phyloP scores from a whole-genome alignment of 2,113 vertebrate genomes.

The Fukomys damarensis region DNA sequence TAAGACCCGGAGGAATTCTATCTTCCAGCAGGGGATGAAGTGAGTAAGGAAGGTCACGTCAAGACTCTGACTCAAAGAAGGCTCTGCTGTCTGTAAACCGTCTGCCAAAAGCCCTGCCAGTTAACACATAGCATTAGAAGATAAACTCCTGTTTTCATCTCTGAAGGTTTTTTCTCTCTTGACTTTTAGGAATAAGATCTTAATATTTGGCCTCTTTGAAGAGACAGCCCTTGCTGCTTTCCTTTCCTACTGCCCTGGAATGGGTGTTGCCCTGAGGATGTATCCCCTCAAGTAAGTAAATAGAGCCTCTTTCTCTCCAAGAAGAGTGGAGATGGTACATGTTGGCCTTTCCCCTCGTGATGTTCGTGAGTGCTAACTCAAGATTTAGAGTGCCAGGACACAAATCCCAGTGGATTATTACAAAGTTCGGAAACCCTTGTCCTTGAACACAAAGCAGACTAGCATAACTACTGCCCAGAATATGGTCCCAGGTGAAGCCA shows the following conservation, averaged over 20 bases:
- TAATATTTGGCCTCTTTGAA: slow-evolving; percentile 92
- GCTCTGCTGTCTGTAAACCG: background rate
- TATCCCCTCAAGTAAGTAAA: slow-evolving; percentile 91
- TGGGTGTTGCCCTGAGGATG: slow-evolving; percentile 91
- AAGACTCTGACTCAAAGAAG: background rate
- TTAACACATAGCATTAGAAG: background rate
- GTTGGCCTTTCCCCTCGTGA: rapidly evolving
- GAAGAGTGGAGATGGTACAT: background rate
- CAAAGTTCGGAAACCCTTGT: background rate
- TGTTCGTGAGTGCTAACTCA: rapidly evolving
- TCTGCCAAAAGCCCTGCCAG: background rate
- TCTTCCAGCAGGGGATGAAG: slow-evolving; percentile 95
- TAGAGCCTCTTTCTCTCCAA: background rate
- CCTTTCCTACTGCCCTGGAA: slow-evolving; percentile 91
- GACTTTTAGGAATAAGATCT: slow-evolving; percentile 89
- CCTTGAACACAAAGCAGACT: background rate
- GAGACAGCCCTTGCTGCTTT: slow-evolving; percentile 91
- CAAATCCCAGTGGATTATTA: background rate
- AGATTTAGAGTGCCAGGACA: background rate
- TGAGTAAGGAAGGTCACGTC: slow-evolving; percentile 77
- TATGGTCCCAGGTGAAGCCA: background rate
- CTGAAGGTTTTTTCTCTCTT: background rate
- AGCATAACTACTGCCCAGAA: background rate
- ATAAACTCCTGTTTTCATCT: background rate
- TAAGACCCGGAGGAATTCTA: slow-evolving; percentile 93